Conservation (phyloP, 2,113 vertebrate species). For the Crotophaga sulcirostris region DNA sequence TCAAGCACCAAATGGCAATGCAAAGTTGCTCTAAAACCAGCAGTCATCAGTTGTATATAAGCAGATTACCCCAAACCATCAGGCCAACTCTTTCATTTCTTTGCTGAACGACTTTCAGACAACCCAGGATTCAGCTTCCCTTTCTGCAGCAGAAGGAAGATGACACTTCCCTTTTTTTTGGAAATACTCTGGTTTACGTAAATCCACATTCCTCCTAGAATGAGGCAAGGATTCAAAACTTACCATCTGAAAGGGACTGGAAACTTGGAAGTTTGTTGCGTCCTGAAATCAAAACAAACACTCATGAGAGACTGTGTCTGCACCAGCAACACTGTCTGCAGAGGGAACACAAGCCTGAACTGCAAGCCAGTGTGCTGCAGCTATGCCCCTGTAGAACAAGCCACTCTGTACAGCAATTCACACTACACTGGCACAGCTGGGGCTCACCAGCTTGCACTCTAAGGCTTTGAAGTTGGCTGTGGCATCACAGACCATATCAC, state of each 20-base stretch:
- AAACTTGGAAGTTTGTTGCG: slow-evolving; percentile 83
- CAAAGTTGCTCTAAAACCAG: not conserved
- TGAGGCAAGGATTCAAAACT: slow-evolving; percentile 25
- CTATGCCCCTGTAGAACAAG: not conserved
- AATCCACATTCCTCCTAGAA: not conserved
- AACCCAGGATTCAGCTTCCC: not conserved
- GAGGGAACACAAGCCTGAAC: not conserved
- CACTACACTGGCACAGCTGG: not conserved
- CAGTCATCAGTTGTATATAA: not conserved
- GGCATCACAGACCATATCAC: not conserved
- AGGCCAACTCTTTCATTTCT: not conserved
- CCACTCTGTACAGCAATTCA: not conserved
- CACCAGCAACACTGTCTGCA: not conserved
- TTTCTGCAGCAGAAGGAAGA: not conserved
- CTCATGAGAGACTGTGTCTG: not conserved
- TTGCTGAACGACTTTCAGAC: not conserved
- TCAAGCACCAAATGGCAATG: not conserved
- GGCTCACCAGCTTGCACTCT: not conserved
- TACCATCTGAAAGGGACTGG: slow-evolving; percentile 87
- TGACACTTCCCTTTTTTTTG: not conserved
- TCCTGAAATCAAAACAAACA: slow-evolving; percentile 73
- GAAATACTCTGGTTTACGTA: not conserved
- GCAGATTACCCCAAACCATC: not conserved
- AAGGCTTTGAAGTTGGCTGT: not conserved
- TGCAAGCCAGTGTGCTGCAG: not conserved